Base-by-base conservation (phyloP, 1,140 invertebrate species). In the Drosophila ogumai region DNA sequence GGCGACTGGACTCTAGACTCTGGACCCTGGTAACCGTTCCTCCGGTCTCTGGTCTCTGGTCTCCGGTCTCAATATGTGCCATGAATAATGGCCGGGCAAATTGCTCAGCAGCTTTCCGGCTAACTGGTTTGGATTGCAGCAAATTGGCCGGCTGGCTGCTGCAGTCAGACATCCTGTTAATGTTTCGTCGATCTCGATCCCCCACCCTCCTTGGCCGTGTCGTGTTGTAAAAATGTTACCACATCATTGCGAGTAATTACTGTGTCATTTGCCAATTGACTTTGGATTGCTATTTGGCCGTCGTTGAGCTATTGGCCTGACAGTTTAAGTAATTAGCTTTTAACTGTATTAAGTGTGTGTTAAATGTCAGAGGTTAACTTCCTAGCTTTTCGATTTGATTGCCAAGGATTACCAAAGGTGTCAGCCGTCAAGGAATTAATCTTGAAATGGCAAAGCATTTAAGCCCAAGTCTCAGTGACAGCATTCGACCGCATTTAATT, bases 11-110 rank as follows among this genome's bases (percentile, higher is more conserved):
- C 66, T 50, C 40, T 38, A 9, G 47, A 41, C 32, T n/a, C 28
- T 34, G 28, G 36, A 43, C 28, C 9, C 49, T 56, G 50, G 57
- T 32, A 34, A 34, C 19, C 31, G 68, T 44, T 58, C 28, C n/a
- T 50, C 28, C n/a, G 28, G 76, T 43, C 61, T 67, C 85, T n/a
- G n/a, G n/a, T n/a, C n/a, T n/a, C n/a, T n/a, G n/a, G n/a, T n/a
- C n/a, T 50, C 28, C n/a, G 28, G 76, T 43, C 61, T 67, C 85
- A 81, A 90, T 79, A 90, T 81, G 74, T 88, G 73, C 78, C 78
- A 86, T 90, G 86, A 90, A 85, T 90, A 90, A 90, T 90, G 85
- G 75, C 67, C 78, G 69, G 56, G 75, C 86, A 90, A 90, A 90
- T 90, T 90, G 85, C 75, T 71, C 44, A 76, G 63, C 40, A 76